Evolutionary conservation across 2,888 invertebrate species (phyloP).

Genomic region (Orthosia incerta): DNA sequence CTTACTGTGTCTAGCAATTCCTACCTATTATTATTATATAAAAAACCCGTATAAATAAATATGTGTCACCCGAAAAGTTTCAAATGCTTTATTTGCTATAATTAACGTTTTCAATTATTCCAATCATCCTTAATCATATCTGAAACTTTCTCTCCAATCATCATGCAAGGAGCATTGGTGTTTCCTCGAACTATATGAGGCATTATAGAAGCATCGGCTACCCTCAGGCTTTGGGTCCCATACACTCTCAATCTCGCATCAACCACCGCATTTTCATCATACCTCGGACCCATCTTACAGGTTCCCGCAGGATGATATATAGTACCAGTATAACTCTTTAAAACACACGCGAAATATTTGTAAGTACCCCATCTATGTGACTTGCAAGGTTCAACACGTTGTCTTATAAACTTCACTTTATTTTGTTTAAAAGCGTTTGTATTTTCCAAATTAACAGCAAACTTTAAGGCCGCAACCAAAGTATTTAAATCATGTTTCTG

Average conservation of each 20-base stretch:
- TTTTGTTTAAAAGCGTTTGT: conserved; percentile 90
- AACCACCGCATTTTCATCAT: conserved; percentile 83
- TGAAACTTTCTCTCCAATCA: conserved; percentile 93
- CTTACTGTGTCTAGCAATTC: background rate
- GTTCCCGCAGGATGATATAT: conserved; percentile 89
- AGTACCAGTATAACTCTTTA: conserved; percentile 91
- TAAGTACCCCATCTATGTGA: conserved; percentile 90
- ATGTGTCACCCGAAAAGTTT: background rate
- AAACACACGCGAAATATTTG: conserved; percentile 92
- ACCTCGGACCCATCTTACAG: conserved; percentile 82
- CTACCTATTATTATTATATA: background rate
- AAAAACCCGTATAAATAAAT: background rate
- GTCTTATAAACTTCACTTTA: conserved; percentile 89
- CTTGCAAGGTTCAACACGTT: conserved; percentile 90
- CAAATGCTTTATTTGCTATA: background rate
- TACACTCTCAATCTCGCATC: conserved; percentile 79
- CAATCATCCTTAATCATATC: conserved; percentile 84
- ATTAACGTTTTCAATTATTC: conserved; percentile 50
- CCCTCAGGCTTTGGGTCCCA: conserved; percentile 89
- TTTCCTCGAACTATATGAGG: conserved; percentile 95
- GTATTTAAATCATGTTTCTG: conserved; percentile 91
- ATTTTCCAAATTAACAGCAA: conserved; percentile 89
- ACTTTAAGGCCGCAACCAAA: conserved; percentile 91
- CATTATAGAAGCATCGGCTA: conserved; percentile 96
- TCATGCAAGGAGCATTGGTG: conserved; percentile 95